phyloP scores from a whole-genome alignment of 2,888 invertebrate species.

The Mellilla xanthometata region DNA sequence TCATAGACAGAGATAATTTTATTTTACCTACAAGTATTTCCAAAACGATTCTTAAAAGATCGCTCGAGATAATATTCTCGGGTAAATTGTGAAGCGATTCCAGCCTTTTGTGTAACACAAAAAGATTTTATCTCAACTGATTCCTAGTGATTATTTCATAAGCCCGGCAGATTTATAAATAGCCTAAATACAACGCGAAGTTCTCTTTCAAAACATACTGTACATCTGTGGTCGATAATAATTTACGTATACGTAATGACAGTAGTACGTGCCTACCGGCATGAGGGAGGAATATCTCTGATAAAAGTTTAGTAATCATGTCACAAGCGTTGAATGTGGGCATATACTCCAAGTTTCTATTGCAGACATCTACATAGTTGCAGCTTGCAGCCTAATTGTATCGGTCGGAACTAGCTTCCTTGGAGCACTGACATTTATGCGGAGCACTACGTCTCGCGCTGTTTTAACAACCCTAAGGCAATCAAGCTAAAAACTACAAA shows the following conservation, averaged over 20 bases:
- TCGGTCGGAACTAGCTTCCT: slow-evolving; percentile 49
- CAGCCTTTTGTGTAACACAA: slow-evolving; percentile 52
- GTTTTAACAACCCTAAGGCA: slow-evolving; percentile 36
- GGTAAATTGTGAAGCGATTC: slow-evolving; percentile 49
- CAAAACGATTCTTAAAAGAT: slow-evolving; percentile 39
- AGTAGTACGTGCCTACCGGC: slow-evolving; percentile 23
- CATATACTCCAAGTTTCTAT: slow-evolving; percentile 60
- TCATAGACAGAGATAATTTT: slow-evolving; percentile 31
- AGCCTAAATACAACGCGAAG: slow-evolving; percentile 42
- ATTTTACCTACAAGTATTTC: too few relatives aligned
- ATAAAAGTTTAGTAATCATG: slow-evolving; percentile 63
- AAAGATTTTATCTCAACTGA: slow-evolving; percentile 53
- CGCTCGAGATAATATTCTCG: slow-evolving; percentile 42
- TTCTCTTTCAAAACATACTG: slow-evolving; percentile 30
- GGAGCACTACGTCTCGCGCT: slow-evolving; percentile 38
- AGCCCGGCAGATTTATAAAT: slow-evolving; percentile 42
- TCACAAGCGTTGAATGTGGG: slow-evolving; percentile 52
- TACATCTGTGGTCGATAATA: too few relatives aligned
- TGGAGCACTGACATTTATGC: slow-evolving; percentile 27
- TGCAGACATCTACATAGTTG: slow-evolving; percentile 54
- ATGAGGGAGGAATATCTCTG: slow-evolving; percentile 30
- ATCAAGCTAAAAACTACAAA: slow-evolving; percentile 31
- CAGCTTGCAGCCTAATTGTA: slow-evolving; percentile 63
- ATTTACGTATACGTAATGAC: slow-evolving; percentile 25
- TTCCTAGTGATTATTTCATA: slow-evolving; percentile 49